These are phyloP conservation scores for Steinernema scapterisci DNA, from an alignment of 2,888 invertebrate genomes.

Conservation along the genomic window DNA sequence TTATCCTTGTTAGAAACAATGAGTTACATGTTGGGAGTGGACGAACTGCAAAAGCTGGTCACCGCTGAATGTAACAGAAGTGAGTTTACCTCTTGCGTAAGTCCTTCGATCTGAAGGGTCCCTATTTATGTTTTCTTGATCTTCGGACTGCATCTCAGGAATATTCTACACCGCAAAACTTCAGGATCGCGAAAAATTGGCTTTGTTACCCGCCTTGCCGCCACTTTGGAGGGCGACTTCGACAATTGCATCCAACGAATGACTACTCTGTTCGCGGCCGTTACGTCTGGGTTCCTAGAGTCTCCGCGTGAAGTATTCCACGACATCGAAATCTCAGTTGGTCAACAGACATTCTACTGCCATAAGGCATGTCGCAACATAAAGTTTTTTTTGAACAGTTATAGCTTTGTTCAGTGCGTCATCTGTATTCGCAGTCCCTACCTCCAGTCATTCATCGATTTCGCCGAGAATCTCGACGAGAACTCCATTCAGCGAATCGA, in stretches of 20 bases:
- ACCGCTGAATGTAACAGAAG: neutral
- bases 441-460: slow-evolving; percentile 5
- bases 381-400: neutral
- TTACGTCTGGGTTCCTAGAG: neutral
- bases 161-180: too few species aligned
- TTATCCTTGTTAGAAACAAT: neutral
- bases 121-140: too few species aligned
- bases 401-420: neutral
- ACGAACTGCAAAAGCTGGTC: neutral
- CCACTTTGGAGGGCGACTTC: slow-evolving; percentile 2
- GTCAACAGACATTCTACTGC: neutral
- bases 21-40: neutral
- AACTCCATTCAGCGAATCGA: neutral
- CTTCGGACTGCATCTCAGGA: too few species aligned
- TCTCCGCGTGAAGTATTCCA: neutral
- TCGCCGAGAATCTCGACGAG: neutral
- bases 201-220: neutral
- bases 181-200: too few species aligned
- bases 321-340: neutral
- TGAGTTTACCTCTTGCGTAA: too few species aligned
- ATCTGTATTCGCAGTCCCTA: slow-evolving; percentile 9
- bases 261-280: neutral
- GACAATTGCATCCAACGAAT: neutral
- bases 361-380: neutral
- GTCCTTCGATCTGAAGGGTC: too few species aligned